Evolutionary conservation across 2,113 vertebrate genomes (phyloP), one percentile per base, ranked within the genome.

Genomic region (Cromileptes altivelis): DNA sequence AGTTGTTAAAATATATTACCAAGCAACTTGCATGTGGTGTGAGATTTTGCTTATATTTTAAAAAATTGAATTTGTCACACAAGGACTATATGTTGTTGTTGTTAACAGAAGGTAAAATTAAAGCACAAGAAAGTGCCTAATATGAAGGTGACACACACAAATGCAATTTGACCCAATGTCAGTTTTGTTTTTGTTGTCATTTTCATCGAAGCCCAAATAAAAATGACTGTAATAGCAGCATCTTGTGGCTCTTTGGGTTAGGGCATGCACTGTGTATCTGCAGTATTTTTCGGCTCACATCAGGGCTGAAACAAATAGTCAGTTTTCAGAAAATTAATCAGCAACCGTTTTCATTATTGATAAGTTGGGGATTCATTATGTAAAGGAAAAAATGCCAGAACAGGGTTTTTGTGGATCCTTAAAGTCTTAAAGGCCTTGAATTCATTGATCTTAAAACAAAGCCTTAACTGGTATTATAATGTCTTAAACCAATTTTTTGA

Each of bases 1-100:
- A 88, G 95, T 92, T 30, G 14, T 58, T 72, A 65, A n/a, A 21
- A 68, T 50, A 33, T 52, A 33, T 71, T 27, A 40, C 21, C 7
- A 6, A 10, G 2, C 25, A 4, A 15, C 1, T 4, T 21, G 25
- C 17, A 45, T 47, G 9, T 30, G 3, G 57, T 63, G 4, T 13
- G 67, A 37, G 30, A 21, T 77, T 12, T 47, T 2, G 55, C 6
- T 52, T 57, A 15, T 50, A 1, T 52, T 11, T 11, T 17, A 4
- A 45, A 45, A 9, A 47, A 72, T 37, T 13, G 30, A 23, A 21
- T 15, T 5, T 50, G 18, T 25, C 9, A 53, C 1, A 53, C 1
- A 15, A 12, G 3, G 6, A 67, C 4, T 65, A 17, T 23, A 13
- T 42, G 21, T 56, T 65, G 55, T 47, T 37, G 27, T 47, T 37